Evolutionary conservation across 1,140 invertebrate species (phyloP), one percentile per base, ranked within the genome.

Genomic region (Muscidifurax raptorellus): DNA sequence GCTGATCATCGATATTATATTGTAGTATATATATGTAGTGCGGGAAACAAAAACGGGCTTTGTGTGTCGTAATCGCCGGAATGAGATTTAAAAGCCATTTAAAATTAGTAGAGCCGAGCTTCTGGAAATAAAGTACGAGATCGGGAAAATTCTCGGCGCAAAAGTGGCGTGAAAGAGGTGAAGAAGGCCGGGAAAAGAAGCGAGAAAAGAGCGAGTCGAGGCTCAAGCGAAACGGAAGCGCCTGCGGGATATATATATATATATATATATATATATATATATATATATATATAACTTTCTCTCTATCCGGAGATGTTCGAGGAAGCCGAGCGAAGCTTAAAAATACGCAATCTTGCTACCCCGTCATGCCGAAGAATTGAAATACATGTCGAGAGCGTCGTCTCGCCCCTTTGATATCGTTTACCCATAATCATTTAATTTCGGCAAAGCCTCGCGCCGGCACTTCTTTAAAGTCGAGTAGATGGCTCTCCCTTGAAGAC

Each of bases 401-500:
- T 40, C 25, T 22, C 30, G 66, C 88, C 90, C 88, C 92, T 93
- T 93, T 93, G 92, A 93, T 93, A 93, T 93, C 92, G 91, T 93
- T 93, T 93, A 93, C 90, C 92, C 92, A 92, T 93, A 93, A 93
- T 93, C 92, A 93, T 93, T 93, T 93, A 92, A 93, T 93, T 93
- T 93, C 89, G 87, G 83, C 88, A 87, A 87, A 89, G 80, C 85
- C 80, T 79, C 82, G 72, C 52, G 82, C 85, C 69, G 22, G 83
- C 36, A 64, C 85, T 85, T 77, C 84, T 83, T 88, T 84, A 84
- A 80, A 84, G 82, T 64, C 64, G 47, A 44, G 71, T 44, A 72
- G 78, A 69, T 74, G 67, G 59, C 72, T 69, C 44, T 18, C 69
- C 25, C 18, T 28, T 30, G 85, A 88, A 44, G 82, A 86, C 69